Conservation (phyloP, 2,888 invertebrate genomes). For the Anoncus sp. region DNA sequence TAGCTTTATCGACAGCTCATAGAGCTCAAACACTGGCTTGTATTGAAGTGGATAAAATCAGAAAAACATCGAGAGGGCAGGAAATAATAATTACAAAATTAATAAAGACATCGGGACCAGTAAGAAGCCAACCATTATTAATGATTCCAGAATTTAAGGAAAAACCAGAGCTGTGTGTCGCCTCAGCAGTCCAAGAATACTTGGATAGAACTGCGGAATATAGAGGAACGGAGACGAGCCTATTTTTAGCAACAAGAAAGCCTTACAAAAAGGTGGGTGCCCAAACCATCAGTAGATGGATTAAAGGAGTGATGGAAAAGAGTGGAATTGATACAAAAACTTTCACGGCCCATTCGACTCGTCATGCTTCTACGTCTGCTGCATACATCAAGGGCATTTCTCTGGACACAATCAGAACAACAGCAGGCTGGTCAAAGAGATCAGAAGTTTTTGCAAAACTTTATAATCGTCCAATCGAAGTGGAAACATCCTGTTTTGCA, state of each 20-base stretch:
- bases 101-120: constrained; percentile 34
- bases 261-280: constrained; percentile 8
- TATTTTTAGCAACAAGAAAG: constrained; percentile 23
- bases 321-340: constrained; percentile 12
- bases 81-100: constrained; percentile 16
- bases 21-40: constrained; percentile 43
- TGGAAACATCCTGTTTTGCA: background rate
- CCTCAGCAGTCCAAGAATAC: constrained; percentile 20
- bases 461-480: constrained; percentile 32
- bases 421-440: constrained; percentile 14
- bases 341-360: constrained; percentile 25
- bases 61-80: background rate
- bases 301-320: constrained; percentile 14
- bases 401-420: constrained; percentile 10
- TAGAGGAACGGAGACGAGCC: background rate
- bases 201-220: constrained; percentile 9
- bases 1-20: constrained; percentile 56
- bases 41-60: constrained; percentile 32
- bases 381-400: constrained; percentile 17
- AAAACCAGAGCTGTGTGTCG: constrained; percentile 32
- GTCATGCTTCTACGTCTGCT: constrained; percentile 32
- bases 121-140: constrained; percentile 27
- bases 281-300: constrained; percentile 29
- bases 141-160: constrained; percentile 13
- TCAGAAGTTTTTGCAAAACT: constrained; percentile 16